Evolutionary conservation across 2,113 vertebrate species (phyloP), one percentile per base, ranked within the genome.

Genomic region (Phyllopteryx taeniolatus): DNA sequence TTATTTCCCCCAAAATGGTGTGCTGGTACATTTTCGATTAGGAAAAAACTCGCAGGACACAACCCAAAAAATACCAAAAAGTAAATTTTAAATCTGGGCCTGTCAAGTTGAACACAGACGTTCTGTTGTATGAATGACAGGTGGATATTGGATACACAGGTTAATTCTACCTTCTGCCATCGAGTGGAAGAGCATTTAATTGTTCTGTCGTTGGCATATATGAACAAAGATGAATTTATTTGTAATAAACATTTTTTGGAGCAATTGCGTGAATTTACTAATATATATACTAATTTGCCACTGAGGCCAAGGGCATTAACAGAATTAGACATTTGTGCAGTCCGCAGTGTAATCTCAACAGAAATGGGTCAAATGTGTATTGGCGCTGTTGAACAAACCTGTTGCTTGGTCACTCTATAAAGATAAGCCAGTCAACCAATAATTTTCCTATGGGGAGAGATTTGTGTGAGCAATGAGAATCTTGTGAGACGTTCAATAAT

Each of bases 371-470:
- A 66, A 14, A n/a, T 39, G 14, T 56, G 11, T 60, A n/a, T 20
- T 14, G 19, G 27, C 20, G 20, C 53, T 2, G 19, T 27, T 71
- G 53, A 65, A 76, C 27, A 20, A 44, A 44, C 61, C 51, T 27
- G 31, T 62, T 74, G 56, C 79, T 87, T 86, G 84, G 77, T 15
- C 66, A 60, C 20, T 44, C 6, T 31, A 2, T 3, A 2, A 2
- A 53, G 4, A 77, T 77, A 83, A 76, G 73, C 60, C 67, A 33
- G 42, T 51, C 46, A 79, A 49, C 85, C 85, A 87, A 85, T 87
- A 68, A 72, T 71, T 79, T 70, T 73, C 56, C 46, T 19, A 9
- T 6, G 1, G 44, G 15, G 2, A 66, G 68, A 67, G 67, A 75
- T 57, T 76, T 39, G 80, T 47, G 53, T 53, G 71, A 39, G 44